These are phyloP conservation scores for Trissoscelio sp. DNA, from an alignment of 2,888 invertebrate species.

Conservation along the genomic window DNA sequence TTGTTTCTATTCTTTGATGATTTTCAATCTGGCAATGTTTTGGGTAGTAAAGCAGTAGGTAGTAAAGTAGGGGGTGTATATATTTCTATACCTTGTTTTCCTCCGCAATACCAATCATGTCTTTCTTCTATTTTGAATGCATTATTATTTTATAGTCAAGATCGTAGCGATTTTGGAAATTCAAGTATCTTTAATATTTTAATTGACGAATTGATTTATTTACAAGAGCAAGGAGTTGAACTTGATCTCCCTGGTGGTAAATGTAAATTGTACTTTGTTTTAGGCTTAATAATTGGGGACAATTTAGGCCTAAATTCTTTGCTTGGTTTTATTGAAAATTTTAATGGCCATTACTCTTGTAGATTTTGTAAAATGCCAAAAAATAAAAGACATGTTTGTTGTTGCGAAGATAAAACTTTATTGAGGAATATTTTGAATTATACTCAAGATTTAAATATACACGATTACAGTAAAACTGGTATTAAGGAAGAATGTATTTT, in stretches of 20 bases:
- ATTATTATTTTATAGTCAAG: too few species aligned
- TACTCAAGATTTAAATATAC: background rate
- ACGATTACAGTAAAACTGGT: background rate
- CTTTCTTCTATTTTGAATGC: too few species aligned
- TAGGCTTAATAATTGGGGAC: too few species aligned
- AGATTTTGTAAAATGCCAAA: conserved; percentile 52
- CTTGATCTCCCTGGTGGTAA: too few species aligned
- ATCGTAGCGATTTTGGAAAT: too few species aligned
- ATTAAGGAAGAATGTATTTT: conserved; percentile 7
- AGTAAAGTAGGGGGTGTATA: conserved; percentile 39
- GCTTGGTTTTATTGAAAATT: conserved; percentile 56
- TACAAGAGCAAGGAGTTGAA: too few species aligned
- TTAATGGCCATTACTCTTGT: conserved; percentile 60
- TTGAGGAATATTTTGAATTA: background rate
- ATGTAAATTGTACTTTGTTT: too few species aligned
- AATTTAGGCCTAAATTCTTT: conserved; percentile 24
- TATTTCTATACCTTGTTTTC: conserved; percentile 28
- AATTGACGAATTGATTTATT: too few species aligned
- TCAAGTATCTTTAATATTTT: too few species aligned
- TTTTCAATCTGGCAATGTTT: conserved; percentile 35
- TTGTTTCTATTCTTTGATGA: conserved; percentile 43
- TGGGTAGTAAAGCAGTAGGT: conserved; percentile 9
- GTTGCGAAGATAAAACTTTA: conserved; percentile 9
- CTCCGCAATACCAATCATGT: conserved; percentile 26
- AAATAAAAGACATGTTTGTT: background rate